Base-by-base conservation (phyloP, 2,797 vertebrate genomes). In the Melanotaenia pygmaea region DNA sequence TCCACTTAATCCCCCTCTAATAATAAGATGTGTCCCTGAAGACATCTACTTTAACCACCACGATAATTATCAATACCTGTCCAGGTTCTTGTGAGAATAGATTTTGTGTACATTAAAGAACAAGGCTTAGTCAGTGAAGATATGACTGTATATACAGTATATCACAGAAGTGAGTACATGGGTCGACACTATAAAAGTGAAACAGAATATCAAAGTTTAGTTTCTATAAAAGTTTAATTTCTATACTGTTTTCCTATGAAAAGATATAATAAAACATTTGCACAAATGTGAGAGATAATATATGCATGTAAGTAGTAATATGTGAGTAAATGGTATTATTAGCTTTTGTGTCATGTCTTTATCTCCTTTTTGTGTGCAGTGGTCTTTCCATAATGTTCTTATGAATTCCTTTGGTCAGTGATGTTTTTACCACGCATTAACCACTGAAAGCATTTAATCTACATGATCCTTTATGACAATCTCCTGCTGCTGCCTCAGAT, bases 321-420 rank as follows among this genome's bases (percentile, higher is more conserved):
- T 28, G 28, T 28, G 28, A 28, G 28, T 28, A 16, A 20, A 45
- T 4, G 5, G 43, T 7, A 45, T 45, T 20, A 45, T 18, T 7
- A 45, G 43, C 16, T 18, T 5, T 18, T 45, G 43, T 45, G 43
- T 45, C 43, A 32, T 32, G 5, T 26, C 6, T 69, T 22, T 47
- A 60, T 67, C 50, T 14, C 37, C 63, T 47, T 47, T 45, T 24
- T 24, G 12, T 40, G 60, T 35, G 50, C 26, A 47, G 32, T 70
- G 11, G 2, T 3, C 22, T 60, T 13, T 58, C 51, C 20, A 43
- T 58, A 32, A 51, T 64, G 37, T 16, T 72, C 40, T 67, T 67
- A 68, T 59, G 59, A 51, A 22, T 50, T 75, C 57, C 63, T 77
- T 43, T 77, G 75, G 81, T 83, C 57, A 63, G 22, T 78, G 77